Conservation (phyloP, 2,888 invertebrate genomes). For the Drosophila leonis region DNA sequence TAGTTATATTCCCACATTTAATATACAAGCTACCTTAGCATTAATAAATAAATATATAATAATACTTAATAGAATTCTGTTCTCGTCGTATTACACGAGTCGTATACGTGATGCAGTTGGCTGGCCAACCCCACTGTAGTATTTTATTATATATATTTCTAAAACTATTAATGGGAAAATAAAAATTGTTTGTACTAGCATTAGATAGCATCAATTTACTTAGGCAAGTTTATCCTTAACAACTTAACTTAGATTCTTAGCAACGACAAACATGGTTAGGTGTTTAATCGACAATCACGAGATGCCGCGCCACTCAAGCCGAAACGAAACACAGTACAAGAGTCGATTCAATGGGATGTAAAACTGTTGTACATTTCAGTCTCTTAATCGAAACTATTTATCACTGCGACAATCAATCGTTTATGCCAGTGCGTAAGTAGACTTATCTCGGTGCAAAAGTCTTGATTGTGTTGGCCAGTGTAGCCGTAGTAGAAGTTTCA, state of each 20-base stretch:
- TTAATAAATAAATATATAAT: conserved; percentile 26
- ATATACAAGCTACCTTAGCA: conserved; percentile 34
- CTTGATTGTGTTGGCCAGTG: conserved; percentile 18
- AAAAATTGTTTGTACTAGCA: conserved; percentile 8
- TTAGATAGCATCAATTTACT: conserved; percentile 12
- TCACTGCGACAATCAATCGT: not conserved
- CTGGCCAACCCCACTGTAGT: conserved; percentile 18
- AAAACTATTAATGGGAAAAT: conserved; percentile 22
- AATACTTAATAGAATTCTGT: conserved; percentile 32
- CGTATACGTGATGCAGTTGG: conserved; percentile 16
- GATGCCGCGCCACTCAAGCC: not conserved
- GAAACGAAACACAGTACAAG: not conserved
- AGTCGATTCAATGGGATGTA: not conserved
- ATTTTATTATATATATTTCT: conserved; percentile 20
- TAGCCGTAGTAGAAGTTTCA: conserved; percentile 12
- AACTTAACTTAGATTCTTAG: conserved; percentile 25
- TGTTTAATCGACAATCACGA: not conserved
- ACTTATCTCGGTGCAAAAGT: conserved; percentile 8
- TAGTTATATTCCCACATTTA: conserved; percentile 32
- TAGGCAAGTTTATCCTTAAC: conserved; percentile 25
- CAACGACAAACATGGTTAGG: conserved; percentile 6
- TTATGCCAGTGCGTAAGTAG: conserved; percentile 5
- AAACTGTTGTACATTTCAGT: not conserved
- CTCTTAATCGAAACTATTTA: conserved; percentile 1
- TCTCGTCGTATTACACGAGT: conserved; percentile 34